These are phyloP conservation scores for Pelecanoides urinatrix DNA, from an alignment of 2,113 vertebrate species.

Conservation along the genomic window DNA sequence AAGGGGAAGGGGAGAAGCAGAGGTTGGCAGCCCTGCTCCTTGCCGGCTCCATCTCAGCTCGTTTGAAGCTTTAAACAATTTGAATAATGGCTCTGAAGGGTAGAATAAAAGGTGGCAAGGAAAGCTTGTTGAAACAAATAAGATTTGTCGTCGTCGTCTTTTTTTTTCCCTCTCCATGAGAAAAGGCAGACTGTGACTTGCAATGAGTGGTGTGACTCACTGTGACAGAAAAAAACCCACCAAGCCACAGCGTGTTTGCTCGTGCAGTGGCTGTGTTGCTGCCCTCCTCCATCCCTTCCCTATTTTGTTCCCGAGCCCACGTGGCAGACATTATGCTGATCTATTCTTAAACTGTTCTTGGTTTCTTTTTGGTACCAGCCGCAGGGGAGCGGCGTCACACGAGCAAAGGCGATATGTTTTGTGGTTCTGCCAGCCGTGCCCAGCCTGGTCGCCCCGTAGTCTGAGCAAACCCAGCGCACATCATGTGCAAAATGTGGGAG, in stretches of 20 bases:
- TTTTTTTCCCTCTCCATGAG: background rate
- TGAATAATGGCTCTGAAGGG: background rate
- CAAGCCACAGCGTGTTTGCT: background rate
- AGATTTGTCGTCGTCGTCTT: background rate
- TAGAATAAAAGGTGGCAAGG: background rate
- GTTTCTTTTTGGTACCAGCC: background rate
- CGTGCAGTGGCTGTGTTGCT: background rate
- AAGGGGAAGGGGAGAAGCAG: background rate
- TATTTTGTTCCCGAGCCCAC: background rate
- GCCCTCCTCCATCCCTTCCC: slow-evolving; percentile 14
- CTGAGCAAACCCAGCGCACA: background rate
- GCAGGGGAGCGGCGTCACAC: background rate
- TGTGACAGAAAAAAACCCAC: background rate
- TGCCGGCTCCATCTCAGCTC: background rate
- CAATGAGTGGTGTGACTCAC: background rate
- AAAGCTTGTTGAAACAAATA: background rate
- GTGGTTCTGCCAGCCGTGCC: background rate
- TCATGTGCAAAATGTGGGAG: background rate
- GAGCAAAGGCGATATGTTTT: background rate
- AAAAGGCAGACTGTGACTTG: background rate
- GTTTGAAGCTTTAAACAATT: background rate
- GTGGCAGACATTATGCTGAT: background rate
- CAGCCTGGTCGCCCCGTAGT: background rate
- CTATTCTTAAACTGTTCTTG: slow-evolving; percentile 21
- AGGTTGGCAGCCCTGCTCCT: background rate